Conservation (phyloP, 2,888 invertebrate species). For the Nyleta sp. region DNA sequence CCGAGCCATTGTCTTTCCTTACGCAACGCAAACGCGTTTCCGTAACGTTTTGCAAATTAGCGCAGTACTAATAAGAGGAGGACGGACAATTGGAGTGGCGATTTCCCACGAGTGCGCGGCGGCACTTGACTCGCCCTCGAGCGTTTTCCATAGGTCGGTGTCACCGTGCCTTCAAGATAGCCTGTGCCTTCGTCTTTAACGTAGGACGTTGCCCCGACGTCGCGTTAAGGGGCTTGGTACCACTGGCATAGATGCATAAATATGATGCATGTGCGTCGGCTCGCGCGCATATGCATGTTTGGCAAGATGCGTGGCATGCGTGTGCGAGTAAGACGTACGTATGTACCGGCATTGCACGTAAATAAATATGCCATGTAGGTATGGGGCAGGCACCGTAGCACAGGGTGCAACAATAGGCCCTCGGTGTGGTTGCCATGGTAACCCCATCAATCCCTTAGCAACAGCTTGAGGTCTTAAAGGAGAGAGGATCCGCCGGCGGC, state of each 20-base stretch:
- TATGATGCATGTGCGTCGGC: conserved; percentile 64
- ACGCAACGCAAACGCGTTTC: conserved; percentile 17
- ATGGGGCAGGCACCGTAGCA: conserved; percentile 69
- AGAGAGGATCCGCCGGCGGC: conserved; percentile 76
- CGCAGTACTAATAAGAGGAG: conserved; percentile 6
- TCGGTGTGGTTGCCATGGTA: conserved; percentile 79
- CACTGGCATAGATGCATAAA: conserved; percentile 82
- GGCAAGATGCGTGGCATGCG: conserved; percentile 66
- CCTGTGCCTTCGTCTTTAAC: conserved; percentile 78
- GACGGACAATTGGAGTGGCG: conserved; percentile 20
- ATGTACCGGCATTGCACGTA: conserved; percentile 75
- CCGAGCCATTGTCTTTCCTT: no score
- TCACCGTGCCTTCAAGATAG: conserved; percentile 31
- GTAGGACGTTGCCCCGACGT: conserved; percentile 79
- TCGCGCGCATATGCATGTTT: conserved; percentile 45
- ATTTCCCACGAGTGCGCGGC: conserved; percentile 46
- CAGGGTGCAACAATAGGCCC: conserved; percentile 82
- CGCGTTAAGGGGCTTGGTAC: conserved; percentile 77
- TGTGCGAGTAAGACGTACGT: conserved; percentile 72
- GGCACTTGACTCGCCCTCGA: conserved; percentile 33
- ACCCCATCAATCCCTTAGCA: conserved; percentile 82
- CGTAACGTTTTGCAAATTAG: conserved; percentile 45
- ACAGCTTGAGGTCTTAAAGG: conserved; percentile 82
- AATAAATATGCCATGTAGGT: conserved; percentile 80
- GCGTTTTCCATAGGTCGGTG: conserved; percentile 22